phyloP scores from a whole-genome alignment of 1,140 invertebrate species.

The Ostrea denselamellosa region DNA sequence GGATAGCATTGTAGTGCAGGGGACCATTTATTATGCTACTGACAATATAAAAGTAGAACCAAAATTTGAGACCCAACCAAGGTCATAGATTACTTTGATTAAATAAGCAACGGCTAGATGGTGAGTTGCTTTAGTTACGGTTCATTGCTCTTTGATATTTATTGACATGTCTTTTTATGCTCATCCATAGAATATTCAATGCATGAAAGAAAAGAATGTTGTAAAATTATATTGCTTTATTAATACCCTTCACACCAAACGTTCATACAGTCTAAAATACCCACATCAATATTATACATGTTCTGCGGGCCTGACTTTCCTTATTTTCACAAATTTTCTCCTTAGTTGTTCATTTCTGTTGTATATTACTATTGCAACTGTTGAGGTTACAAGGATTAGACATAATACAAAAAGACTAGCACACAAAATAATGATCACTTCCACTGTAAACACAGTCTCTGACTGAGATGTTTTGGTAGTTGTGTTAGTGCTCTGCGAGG shows the following conservation, averaged over 20 bases:
- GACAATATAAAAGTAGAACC: not conserved
- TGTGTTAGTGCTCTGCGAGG: not conserved
- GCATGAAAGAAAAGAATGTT: not conserved
- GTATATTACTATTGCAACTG: constrained; percentile 9
- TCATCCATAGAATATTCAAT: not conserved
- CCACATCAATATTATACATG: not conserved
- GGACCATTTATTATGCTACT: not conserved
- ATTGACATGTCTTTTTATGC: not conserved
- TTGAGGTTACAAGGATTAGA: constrained; percentile 7
- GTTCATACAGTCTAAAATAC: not conserved
- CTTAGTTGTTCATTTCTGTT: constrained; percentile 6
- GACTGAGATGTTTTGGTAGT: not conserved
- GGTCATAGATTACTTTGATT: not conserved
- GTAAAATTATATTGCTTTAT: not conserved
- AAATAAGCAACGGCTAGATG: not conserved
- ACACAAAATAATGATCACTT: constrained; percentile 10
- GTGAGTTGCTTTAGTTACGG: not conserved
- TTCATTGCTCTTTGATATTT: not conserved
- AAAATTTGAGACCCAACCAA: not conserved
- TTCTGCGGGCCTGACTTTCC: not conserved
- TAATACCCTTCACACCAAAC: not conserved
- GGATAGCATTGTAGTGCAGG: not conserved
- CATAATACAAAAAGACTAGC: constrained; percentile 23
- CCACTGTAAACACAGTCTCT: not conserved
- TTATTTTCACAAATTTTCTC: not conserved